Conservation (phyloP, 2,888 invertebrate species). For the Clepsis dumicolana region DNA sequence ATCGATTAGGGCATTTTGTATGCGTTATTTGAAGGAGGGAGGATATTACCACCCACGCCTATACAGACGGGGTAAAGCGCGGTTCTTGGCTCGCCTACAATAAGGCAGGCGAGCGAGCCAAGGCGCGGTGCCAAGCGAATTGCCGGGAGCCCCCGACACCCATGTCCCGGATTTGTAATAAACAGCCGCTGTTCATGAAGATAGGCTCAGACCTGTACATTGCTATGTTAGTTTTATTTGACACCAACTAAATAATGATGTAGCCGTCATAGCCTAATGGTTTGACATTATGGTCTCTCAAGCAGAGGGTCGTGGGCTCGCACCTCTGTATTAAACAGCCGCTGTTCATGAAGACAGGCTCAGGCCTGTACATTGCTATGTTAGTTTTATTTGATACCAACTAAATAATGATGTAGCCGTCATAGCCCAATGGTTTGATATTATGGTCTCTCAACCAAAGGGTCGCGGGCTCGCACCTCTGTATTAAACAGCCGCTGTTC, state of each 20-base stretch:
- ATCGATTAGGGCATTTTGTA: background rate
- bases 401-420: no score
- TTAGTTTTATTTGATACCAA: background rate
- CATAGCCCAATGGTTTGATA: no score
- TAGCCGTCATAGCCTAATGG: no score
- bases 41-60: slow-evolving; percentile 35
- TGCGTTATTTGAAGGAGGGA: slow-evolving; percentile 27
- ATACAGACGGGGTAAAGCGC: slow-evolving; percentile 67
- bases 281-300: no score
- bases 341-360: background rate
- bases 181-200: slow-evolving; percentile 20
- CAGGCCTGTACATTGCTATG: slow-evolving; percentile 8
- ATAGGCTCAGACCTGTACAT: slow-evolving; percentile 6
- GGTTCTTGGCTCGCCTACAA: slow-evolving; percentile 72
- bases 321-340: no score
- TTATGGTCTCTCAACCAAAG: no score
- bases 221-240: background rate
- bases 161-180: slow-evolving; percentile 28
- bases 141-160: slow-evolving; percentile 47
- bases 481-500: no score
- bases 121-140: slow-evolving; percentile 75
- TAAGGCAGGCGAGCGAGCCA: slow-evolving; percentile 71
- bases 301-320: no score
- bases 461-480: no score
- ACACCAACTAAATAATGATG: no score